These are phyloP conservation scores for Psittacula echo DNA, from an alignment of 2,797 vertebrate species.

Conservation along the genomic window DNA sequence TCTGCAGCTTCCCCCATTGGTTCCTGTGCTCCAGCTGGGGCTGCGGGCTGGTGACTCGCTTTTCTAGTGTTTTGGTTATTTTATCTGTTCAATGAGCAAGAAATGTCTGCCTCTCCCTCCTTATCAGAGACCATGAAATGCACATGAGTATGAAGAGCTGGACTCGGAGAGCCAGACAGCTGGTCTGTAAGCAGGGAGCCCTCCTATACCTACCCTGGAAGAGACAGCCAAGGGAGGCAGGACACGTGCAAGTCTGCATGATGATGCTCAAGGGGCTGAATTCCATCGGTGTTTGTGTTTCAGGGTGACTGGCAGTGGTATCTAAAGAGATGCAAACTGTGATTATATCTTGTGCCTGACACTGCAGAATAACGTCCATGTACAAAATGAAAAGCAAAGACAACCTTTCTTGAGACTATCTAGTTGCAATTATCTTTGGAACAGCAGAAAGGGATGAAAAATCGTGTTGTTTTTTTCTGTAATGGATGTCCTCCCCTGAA, in stretches of 20 bases:
- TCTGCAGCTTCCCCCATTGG: fast-evolving
- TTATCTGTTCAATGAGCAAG: neutral
- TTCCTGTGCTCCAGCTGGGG: neutral
- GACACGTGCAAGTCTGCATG: fast-evolving
- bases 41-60: neutral
- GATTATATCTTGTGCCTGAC: neutral
- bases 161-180: neutral
- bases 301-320: neutral
- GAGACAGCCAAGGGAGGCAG: neutral
- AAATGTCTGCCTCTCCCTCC: neutral
- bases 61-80: neutral
- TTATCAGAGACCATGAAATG: neutral
- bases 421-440: neutral
- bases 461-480: neutral
- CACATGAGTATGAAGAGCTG: neutral
- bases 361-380: neutral
- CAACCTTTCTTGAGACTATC: neutral
- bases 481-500: neutral
- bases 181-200: neutral
- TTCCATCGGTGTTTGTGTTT: neutral
- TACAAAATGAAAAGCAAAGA: neutral
- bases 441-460: conserved; percentile 7
- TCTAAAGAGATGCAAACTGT: neutral
- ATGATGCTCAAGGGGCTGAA: neutral
- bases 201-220: neutral